Conservation (phyloP, 2,797 vertebrate species). For the Hipposideros larvatus region DNA sequence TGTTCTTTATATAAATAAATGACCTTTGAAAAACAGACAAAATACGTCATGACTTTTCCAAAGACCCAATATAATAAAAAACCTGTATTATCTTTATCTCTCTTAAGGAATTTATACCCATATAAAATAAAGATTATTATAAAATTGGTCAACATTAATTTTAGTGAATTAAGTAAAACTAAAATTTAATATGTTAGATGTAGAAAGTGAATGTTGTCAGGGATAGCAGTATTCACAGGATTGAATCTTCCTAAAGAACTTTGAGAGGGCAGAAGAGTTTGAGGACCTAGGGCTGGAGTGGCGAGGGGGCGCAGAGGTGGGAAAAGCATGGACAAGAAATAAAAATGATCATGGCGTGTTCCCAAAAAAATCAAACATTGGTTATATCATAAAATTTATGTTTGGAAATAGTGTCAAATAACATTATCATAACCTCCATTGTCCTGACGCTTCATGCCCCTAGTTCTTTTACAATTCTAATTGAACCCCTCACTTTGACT, state of each 20-base stretch:
- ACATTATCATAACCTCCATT: too few relatives aligned
- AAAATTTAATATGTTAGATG: background rate
- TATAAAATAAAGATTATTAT: background rate
- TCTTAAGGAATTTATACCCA: background rate
- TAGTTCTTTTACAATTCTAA: background rate
- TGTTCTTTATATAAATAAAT: too few relatives aligned
- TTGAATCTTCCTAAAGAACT: background rate
- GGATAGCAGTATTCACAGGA: background rate
- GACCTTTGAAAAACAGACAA: too few relatives aligned
- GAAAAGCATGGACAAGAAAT: background rate
- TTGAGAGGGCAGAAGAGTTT: background rate
- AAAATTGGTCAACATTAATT: conserved; percentile 15
- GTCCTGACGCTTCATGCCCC: background rate
- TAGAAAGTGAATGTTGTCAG: background rate
- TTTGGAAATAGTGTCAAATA: background rate
- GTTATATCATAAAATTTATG: background rate
- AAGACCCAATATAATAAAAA: background rate
- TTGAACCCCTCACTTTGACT: background rate
- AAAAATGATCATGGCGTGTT: conserved; percentile 12
- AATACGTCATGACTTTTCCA: too few relatives aligned
- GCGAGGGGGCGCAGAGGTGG: background rate
- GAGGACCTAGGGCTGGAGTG: background rate
- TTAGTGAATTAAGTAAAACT: background rate
- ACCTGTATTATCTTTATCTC: background rate
- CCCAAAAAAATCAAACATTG: background rate